A percentile compares a stretch with the other conserved stretches of the same genome.
phyloP scores from a whole-genome alignment of 2,888 invertebrate species.

The Gnatocerus cornutus region DNA sequence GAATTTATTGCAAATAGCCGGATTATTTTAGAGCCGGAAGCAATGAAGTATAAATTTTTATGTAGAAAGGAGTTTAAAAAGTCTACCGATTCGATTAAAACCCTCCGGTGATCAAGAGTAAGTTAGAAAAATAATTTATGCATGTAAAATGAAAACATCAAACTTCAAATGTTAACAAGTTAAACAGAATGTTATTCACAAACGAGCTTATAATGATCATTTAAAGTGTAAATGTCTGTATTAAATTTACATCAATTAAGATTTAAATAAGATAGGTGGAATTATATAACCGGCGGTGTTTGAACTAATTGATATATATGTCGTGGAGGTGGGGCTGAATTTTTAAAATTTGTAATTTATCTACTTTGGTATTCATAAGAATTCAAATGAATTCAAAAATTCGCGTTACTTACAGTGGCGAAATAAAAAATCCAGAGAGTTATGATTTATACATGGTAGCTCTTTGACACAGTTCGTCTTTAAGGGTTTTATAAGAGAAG shows the following conservation, averaged over 20 bases:
- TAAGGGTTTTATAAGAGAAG: constrained; percentile 64
- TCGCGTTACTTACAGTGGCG: constrained; percentile 56
- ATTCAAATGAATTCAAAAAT: constrained; percentile 59
- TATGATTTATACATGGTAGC: constrained; percentile 66
- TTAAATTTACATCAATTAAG: constrained; percentile 57
- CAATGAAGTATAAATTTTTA: constrained; percentile 36
- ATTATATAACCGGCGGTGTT: constrained; percentile 30
- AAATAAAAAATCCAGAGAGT: constrained; percentile 59
- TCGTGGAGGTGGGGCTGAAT: constrained; percentile 4
- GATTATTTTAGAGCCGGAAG: constrained; percentile 36
- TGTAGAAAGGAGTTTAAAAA: constrained; percentile 18
- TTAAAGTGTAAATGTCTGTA: constrained; percentile 50
- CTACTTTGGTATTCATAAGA: constrained; percentile 52
- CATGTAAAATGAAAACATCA: constrained; percentile 44
- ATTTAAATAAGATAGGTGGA: constrained; percentile 54
- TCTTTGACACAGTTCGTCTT: constrained; percentile 64
- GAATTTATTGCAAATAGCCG: constrained; percentile 34
- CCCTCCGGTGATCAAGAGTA: constrained; percentile 16
- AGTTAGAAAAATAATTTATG: constrained; percentile 29
- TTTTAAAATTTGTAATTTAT: constrained; percentile 18
- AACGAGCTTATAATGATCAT: constrained; percentile 45
- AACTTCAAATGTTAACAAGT: constrained; percentile 45
- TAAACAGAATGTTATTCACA: constrained; percentile 35
- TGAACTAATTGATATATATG: constrained; percentile 25
- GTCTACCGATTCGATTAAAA: constrained; percentile 24